A percentile compares a stretch with the other conserved stretches of the same genome.
Conservation (phyloP, 23 tunicate genomes). For the Halocynthia aurantium region DNA sequence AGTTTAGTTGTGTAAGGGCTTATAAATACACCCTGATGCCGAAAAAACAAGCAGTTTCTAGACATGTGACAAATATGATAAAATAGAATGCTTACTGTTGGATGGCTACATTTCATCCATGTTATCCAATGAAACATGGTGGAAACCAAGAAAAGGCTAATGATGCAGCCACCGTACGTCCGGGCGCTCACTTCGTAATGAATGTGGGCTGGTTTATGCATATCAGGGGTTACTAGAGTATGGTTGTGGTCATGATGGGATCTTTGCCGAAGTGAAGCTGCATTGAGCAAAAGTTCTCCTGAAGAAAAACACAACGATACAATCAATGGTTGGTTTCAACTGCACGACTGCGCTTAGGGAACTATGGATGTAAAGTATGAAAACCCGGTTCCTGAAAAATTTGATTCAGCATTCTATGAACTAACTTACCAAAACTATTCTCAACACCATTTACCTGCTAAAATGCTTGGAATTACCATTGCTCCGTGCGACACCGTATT, state of each 20-base stretch:
- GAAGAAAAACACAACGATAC: neutral
- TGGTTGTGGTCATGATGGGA: neutral
- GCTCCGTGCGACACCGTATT: constrained; percentile 67
- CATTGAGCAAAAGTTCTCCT: neutral
- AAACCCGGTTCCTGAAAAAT: neutral
- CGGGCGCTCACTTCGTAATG: constrained; percentile 67
- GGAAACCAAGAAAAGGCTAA: constrained; percentile 62
- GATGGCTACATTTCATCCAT: constrained; percentile 61
- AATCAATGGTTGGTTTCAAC: too few relatives aligned
- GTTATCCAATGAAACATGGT: constrained; percentile 82
- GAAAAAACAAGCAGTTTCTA: too few relatives aligned
- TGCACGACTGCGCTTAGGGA: too few relatives aligned
- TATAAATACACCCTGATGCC: too few relatives aligned
- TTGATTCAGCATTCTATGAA: neutral
- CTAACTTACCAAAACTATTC: too few relatives aligned
- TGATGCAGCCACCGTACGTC: constrained; percentile 50
- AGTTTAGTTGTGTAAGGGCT: too few relatives aligned
- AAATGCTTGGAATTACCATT: constrained; percentile 80
- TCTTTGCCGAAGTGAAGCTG: neutral
- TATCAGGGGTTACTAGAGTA: too few relatives aligned
- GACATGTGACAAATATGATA: too few relatives aligned
- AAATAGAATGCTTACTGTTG: neutral
- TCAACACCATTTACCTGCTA: constrained; percentile 39
- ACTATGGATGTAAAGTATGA: neutral
- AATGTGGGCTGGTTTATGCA: constrained; percentile 11